Evolutionary conservation across 2,888 invertebrate genomes (phyloP), one percentile per base, ranked within the genome.

Genomic region (Cryptocephalus primarius): DNA sequence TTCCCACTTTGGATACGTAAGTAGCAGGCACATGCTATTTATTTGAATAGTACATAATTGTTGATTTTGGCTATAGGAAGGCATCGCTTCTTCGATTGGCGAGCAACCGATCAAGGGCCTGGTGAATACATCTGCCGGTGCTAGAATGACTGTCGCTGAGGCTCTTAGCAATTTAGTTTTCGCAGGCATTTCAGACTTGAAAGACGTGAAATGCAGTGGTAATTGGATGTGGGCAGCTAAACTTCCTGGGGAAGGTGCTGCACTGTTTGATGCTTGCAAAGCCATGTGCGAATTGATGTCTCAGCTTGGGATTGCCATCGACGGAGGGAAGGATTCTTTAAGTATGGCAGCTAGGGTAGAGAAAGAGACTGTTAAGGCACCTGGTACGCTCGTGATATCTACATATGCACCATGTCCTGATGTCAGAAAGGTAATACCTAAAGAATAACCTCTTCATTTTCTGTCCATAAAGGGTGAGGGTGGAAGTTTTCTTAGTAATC

Each of bases 141-240:
- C 95, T 0, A 76, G 96, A 48, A 83, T 97, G 85, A 87, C 94
- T 1, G 88, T 99, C 0, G 92, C 88, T 0, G 99, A 99, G 71
- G 87, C 96, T 1, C 68, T 97, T 13, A 89, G 90, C 42, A 99
- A 99, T 70, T 75, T 99, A 54, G 93, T 83, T 0, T 85, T 85
- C 63, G 83, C 81, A 1, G 78, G 76, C 32, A 79, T 85, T 42
- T 74, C 76, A 0, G 74, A 75, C 46, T 58, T 83, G 14, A 74
- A 85, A 70, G 97, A 99, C 70, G 85, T 97, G 1, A 99, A 97
- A 72, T 96, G 96, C 68, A 94, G 93, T 38, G 97, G 92, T n/a
- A 99, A 99, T 71, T 99, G 97, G 97, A 99, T 99, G 99, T 99
- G 97, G 97, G 86, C 94, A 0, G 97, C 96, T 9, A 97, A 97